A percentile compares a stretch with the other conserved stretches of the same genome.
Evolutionary conservation across 1,140 invertebrate genomes (phyloP).

Genomic region (Hyphantria cunea): DNA sequence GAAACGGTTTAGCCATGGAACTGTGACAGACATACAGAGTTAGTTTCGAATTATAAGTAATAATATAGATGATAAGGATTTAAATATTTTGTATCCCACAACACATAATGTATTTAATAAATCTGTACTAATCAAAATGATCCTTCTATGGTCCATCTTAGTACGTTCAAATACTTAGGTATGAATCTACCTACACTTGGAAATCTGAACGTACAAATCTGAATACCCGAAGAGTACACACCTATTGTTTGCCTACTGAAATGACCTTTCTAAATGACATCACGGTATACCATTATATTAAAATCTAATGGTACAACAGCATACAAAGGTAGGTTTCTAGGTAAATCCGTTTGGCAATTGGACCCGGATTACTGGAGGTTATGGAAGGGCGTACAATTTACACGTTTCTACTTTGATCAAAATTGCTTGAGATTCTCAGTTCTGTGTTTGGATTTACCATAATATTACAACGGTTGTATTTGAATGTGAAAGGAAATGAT

Average conservation of each 20-base stretch:
- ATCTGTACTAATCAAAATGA: too few species aligned
- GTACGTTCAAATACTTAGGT: too few species aligned
- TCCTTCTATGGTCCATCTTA: too few species aligned
- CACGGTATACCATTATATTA: slow-evolving; percentile 24
- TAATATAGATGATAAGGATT: too few species aligned
- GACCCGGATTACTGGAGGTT: slow-evolving; percentile 13
- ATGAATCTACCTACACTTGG: too few species aligned
- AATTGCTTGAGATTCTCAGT: background rate
- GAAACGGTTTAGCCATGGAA: too few species aligned
- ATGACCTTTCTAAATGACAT: slow-evolving; percentile 25
- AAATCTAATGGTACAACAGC: slow-evolving; percentile 17
- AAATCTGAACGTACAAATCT: too few species aligned
- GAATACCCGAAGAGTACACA: background rate
- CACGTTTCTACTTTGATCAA: slow-evolving; percentile 4
- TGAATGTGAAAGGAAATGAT: background rate
- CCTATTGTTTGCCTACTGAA: background rate
- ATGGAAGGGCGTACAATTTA: slow-evolving; percentile 3
- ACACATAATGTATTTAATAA: too few species aligned
- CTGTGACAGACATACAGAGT: too few species aligned
- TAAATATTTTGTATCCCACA: too few species aligned
- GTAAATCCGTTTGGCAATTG: slow-evolving; percentile 22
- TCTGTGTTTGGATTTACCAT: background rate
- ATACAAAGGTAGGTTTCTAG: slow-evolving; percentile 15
- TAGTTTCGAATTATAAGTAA: too few species aligned
- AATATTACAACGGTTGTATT: background rate